Evolutionary conservation across 2,113 vertebrate genomes (phyloP).

Genomic region (Vidua macroura): DNA sequence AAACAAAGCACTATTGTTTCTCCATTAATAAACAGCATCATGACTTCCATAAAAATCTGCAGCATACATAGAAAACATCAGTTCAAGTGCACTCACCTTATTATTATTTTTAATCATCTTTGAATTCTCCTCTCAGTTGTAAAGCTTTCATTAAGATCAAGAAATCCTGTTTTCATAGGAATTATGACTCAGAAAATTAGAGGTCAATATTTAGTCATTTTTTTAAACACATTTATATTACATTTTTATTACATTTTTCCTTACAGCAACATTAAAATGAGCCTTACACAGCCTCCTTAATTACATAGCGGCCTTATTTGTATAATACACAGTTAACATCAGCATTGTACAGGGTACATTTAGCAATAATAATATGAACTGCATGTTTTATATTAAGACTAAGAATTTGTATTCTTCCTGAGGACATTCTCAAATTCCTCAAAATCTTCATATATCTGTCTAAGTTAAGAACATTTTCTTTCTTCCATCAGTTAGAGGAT

Average conservation of each 20-base stretch:
- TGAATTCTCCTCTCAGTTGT: not conserved
- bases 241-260: slow-evolving; percentile 56
- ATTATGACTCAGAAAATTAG: slow-evolving; percentile 25
- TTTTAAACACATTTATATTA: not conserved
- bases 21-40: not conserved
- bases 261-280: slow-evolving; percentile 40
- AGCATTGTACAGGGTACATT: not conserved
- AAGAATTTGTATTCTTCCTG: not conserved
- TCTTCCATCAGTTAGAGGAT: not conserved
- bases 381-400: not conserved
- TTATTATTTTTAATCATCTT: not conserved
- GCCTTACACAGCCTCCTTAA: not conserved
- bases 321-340: not conserved
- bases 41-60: not conserved
- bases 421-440: not conserved
- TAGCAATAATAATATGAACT: not conserved
- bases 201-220: slow-evolving; percentile 1
- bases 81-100: not conserved
- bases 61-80: not conserved
- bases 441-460: not conserved
- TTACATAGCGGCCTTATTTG: not conserved
- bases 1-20: not conserved
- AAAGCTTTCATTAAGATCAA: not conserved
- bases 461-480: not conserved
- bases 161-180: slow-evolving; percentile 2